A percentile compares a stretch with the other conserved stretches of the same genome.
Evolutionary conservation across 1,140 invertebrate genomes (phyloP).

Genomic region (Drosophila ficusphila): DNA sequence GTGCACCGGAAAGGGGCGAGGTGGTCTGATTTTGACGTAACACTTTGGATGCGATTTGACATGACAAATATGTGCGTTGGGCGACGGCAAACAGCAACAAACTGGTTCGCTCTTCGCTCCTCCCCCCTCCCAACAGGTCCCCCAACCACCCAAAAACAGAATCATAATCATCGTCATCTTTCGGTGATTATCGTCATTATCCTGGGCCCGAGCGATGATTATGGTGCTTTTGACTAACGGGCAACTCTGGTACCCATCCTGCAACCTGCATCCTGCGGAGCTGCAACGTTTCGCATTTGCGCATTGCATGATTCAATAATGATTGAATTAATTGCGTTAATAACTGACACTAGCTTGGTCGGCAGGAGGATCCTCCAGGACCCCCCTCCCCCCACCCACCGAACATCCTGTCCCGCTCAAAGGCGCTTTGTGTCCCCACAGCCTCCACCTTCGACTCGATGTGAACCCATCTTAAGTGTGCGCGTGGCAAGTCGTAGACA

Average conservation of each 20-base stretch:
- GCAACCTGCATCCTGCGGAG: conserved; percentile 1
- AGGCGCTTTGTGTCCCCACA: conserved; percentile 65
- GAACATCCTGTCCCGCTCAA: conserved; percentile 52
- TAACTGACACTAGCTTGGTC: conserved; percentile 79
- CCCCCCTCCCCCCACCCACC: too few relatives aligned
- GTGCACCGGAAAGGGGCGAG: neutral
- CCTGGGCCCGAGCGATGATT: conserved; percentile 46
- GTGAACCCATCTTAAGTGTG: conserved; percentile 66
- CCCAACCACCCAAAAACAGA: conserved; percentile 3
- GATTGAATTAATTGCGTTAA: conserved; percentile 84
- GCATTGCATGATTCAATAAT: conserved; percentile 84
- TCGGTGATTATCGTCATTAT: conserved; percentile 61
- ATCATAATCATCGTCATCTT: conserved; percentile 59
- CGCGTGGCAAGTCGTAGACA: conserved; percentile 74
- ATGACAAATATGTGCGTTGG: conserved; percentile 82
- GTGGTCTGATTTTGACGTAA: conserved; percentile 73
- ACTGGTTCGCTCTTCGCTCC: too few relatives aligned
- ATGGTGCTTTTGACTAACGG: conserved; percentile 62
- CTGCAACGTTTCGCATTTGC: conserved; percentile 74
- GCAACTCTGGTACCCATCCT: neutral
- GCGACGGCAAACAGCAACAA: conserved; percentile 54
- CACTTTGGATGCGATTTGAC: conserved; percentile 82
- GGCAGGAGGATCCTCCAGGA: conserved; percentile 19
- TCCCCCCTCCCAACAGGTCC: too few relatives aligned
- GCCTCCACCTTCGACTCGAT: neutral